Base-by-base conservation (phyloP, 2,797 vertebrate genomes). In the Aphelocoma californica region DNA sequence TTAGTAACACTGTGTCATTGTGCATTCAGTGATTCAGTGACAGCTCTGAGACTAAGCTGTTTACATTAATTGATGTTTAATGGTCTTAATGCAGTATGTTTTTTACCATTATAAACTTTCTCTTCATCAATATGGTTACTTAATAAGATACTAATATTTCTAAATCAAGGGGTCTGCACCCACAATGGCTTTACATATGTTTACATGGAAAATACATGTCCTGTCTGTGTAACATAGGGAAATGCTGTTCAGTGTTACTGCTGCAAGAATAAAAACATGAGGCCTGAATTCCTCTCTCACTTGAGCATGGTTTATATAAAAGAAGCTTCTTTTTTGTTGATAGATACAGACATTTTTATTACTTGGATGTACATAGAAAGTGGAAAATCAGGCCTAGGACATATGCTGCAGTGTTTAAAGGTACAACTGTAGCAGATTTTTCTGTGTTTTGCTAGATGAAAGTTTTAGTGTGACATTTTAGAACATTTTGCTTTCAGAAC, bases 1-100 rank as follows among this genome's bases (percentile, higher is more conserved):
- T 97, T 97, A 82, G 95, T 97, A 97, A 95, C 91, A 96, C 85
- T 65, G 86, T 78, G 89, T 95, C 94, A 90, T 60, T 93, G 88
- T 96, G 81, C 86, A 88, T 95, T 96, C 84, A 66, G 88, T 72
- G 95, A 60, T 77, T 91, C 57, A 65, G 73, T 96, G 96, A 95
- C 97, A 97, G 93, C 86, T 88, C 95, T 96, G 88, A 89, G 88
- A 88, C 92, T 86, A 90, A 97, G 96, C 96, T 92, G 90, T 93
- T 96, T 93, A 91, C 74, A 85, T 97, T 97, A 96, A 97, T 96
- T 96, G 91, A 84, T 97, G 79, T 91, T 96, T 96, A 92, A 95
- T 94, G 72, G 57, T 95, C 88, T 95, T 97, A 95, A 90, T 79
- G 73, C 86, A 91, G 38, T 92, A 90, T 92, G 25, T 57, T 91